Evolutionary conservation across 2,113 vertebrate genomes (phyloP).

Genomic region (Ibidorhyncha struthersii): DNA sequence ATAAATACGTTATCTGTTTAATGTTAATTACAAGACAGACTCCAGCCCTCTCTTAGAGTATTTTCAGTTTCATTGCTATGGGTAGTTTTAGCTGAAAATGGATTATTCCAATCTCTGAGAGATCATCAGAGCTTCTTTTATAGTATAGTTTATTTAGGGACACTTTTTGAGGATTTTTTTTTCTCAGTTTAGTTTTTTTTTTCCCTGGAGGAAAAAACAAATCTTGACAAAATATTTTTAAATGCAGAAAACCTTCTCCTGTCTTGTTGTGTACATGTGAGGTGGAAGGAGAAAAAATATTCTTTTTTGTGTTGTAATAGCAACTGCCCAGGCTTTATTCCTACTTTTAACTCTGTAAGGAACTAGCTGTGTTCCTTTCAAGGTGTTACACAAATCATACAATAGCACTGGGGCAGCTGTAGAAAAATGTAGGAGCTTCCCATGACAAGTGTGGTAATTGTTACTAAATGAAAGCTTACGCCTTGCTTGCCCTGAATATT

Average conservation of each 20-base stretch:
- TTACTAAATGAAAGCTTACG: neutral
- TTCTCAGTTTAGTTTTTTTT: neutral
- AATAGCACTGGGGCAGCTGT: neutral
- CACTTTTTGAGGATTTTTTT: conserved; percentile 49
- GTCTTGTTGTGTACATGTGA: neutral
- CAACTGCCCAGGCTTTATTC: neutral
- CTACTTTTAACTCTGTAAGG: neutral
- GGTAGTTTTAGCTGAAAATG: conserved; percentile 73
- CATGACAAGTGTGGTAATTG: neutral
- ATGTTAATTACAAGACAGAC: conserved; percentile 80
- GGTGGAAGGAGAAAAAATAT: neutral
- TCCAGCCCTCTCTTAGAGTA: conserved; percentile 74
- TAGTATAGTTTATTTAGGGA: conserved; percentile 53
- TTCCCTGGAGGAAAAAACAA: conserved; percentile 18
- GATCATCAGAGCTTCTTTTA: conserved; percentile 73
- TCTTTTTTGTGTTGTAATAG: neutral
- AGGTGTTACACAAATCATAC: neutral
- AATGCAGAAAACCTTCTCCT: neutral
- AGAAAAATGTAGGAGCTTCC: neutral
- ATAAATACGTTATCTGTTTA: conserved; percentile 84
- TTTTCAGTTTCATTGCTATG: conserved; percentile 75
- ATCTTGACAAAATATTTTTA: conserved; percentile 56
- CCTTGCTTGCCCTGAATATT: neutral
- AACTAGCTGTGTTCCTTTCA: neutral
- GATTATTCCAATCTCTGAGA: conserved; percentile 74